Percentiles rank a stretch among this genome's conserved stretches.
phyloP scores from a whole-genome alignment of 2,113 vertebrate genomes.

The Picathartes gymnocephalus region DNA sequence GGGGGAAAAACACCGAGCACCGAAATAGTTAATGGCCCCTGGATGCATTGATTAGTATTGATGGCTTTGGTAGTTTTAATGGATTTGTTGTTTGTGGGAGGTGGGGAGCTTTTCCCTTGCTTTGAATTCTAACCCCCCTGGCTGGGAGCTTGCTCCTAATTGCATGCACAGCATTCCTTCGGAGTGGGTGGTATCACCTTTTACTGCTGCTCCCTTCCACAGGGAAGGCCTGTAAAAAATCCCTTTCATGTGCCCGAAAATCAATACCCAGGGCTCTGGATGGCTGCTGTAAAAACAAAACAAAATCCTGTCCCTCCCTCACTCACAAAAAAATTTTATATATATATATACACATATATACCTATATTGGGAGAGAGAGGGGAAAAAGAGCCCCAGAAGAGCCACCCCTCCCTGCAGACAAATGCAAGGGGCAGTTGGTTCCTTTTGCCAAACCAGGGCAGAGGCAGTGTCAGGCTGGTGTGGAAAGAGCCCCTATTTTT shows the following conservation, averaged over 20 bases:
- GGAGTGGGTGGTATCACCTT: constrained; percentile 85
- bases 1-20: background rate
- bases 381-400: background rate
- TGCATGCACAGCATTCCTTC: constrained; percentile 88
- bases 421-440: background rate
- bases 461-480: background rate
- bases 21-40: constrained; percentile 58
- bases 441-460: background rate
- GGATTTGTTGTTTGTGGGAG: constrained; percentile 74
- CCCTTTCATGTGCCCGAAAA: constrained; percentile 70
- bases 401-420: background rate
- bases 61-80: constrained; percentile 83
- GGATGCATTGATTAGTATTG: constrained; percentile 80
- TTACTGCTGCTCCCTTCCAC: constrained; percentile 73
- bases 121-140: constrained; percentile 71
- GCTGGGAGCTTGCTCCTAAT: constrained; percentile 80
- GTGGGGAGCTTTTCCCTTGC: constrained; percentile 67
- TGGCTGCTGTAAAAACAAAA: constrained; percentile 66
- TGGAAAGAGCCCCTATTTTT: background rate
- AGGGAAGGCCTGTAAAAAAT: constrained; percentile 71
- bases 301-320: constrained; percentile 32
- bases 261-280: constrained; percentile 69
- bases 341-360: no score
- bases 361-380: background rate
- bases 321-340: background rate